Base-by-base conservation (phyloP, 2,797 vertebrate species). In the Darevskia nairensis region DNA sequence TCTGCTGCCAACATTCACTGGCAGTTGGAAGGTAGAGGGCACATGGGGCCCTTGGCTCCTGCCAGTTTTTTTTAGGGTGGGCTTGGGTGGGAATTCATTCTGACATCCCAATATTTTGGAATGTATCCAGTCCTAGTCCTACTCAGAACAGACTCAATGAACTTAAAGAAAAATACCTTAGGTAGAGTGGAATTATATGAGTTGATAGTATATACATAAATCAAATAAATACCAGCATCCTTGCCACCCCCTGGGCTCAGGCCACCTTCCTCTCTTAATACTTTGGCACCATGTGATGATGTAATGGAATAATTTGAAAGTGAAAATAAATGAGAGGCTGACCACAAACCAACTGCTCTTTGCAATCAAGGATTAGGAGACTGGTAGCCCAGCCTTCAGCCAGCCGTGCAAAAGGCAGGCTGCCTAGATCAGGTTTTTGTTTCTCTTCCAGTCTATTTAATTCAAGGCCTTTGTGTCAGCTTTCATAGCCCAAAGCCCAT, bases 401-500 rank as follows among this genome's bases (percentile, higher is more conserved):
- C 27, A 10, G 3, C 3, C 44, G 19, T 59, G 29, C 9, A 32
- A 50, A 82, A 35, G n/a, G n/a, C 46, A 2, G 6, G 72, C 82
- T 78, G 55, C 74, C 84, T 39, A 9, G 25, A 1, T 2, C 13
- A 17, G 1, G 0, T 44, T 85, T 88, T 75, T 80, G 27, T 75
- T 27, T 76, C 8, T 19, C 64, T 46, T 74, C 19, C 80, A 35
- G 0, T 75, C 13, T 55, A 66, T 80, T 61, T 76, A 3, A 74
- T 79, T 46, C n/a, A 2, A 68, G 89, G 15, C 6, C 10, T 88
- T 85, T 81, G 25, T 86, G 71, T 79, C 81, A 71, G 44, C 32
- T 83, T 90, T 88, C 2, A 10, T 64, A 88, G 88, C 89, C 44
- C n/a, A 69, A 89, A 27, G 88, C 50, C 61, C 64, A n/a, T 74